Conservation (phyloP, 2,888 invertebrate genomes). For the Drosophila conformis region DNA sequence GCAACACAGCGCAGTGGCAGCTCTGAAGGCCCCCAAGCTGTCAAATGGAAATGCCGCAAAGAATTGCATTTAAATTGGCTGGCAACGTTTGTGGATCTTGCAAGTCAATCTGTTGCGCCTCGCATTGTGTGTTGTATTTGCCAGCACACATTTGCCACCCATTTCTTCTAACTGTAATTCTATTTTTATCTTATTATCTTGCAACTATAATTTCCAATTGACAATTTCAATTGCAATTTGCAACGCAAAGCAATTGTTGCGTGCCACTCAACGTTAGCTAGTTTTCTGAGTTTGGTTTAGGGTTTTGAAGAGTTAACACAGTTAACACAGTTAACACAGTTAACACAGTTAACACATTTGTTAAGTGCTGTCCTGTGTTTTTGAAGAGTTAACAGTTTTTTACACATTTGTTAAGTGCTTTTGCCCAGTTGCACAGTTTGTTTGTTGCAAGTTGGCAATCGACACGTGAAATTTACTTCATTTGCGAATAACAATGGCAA, state of each 20-base stretch:
- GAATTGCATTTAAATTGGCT: constrained; percentile 9
- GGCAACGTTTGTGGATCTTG: too few species aligned
- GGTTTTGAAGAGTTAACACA: background rate
- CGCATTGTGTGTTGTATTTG: background rate
- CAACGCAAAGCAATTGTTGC: constrained; percentile 5
- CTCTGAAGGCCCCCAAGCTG: constrained; percentile 25
- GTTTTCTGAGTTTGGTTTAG: background rate
- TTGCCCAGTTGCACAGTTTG: background rate
- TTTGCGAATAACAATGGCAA: constrained; percentile 9
- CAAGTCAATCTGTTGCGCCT: background rate
- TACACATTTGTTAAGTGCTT: constrained; percentile 19
- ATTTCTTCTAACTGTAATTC: too few species aligned
- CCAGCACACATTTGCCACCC: background rate
- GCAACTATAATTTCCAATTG: background rate
- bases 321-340: background rate
- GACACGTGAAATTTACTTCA: constrained; percentile 17
- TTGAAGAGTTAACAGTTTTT: background rate
- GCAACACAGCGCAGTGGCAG: constrained; percentile 49
- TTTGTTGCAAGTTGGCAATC: constrained; percentile 17
- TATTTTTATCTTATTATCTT: too few species aligned
- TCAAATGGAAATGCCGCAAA: constrained; percentile 14
- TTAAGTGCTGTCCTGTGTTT: constrained; percentile 10
- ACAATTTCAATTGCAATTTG: background rate
- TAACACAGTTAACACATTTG: constrained; percentile 3
- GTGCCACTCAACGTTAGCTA: background rate